Evolutionary conservation across 37 sponge, comb jelly and placozoan genomes (phyloP), one percentile per base, ranked within the genome.

Genomic region (Haliclona indistincta): DNA sequence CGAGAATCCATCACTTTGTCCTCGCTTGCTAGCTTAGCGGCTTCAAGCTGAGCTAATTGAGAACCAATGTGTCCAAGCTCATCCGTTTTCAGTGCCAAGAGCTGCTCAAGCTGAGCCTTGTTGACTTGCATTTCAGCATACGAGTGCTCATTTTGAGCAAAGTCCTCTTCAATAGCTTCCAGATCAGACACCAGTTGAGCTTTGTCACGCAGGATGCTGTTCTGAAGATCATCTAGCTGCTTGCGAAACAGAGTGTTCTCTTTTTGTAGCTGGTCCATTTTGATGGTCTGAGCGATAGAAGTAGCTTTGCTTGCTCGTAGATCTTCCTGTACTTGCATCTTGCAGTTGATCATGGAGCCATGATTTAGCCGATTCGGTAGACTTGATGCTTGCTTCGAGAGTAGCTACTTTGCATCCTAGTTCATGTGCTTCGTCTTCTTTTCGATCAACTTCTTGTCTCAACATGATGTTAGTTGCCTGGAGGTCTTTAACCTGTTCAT

Each of bases 101-200:
- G 54, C n/a, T 73, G 65, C 38, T 79, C 70, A 5, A 89, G 47
- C 38, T 74, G 68, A 10, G 36, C 52, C 56, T 58, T 78, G 47
- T 79, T 75, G 10, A 74, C 61, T 19, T 68, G 61, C 35, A 89
- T 41, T 11, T 53, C 33, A 13, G 54, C 70, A 30, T 69, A 83
- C 0, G 70, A 68, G 39, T 79, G 76, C 29, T 89, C 89, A 32
- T 63, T 41, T 20, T 84, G 84, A 28, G 75, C 70, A 23, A 84
- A 75, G 54, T 79, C 84, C 13, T 84, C 89, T 62, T 89, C 84
- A 25, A 89, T 89, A 2, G 61, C 80, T 43, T 89, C 89, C 38
- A 89, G 68, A 41, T 83, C 67, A 45, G 60, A 75, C 47, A 89
- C 89, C 38, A 89, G 68, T 26, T 53, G 34, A 1, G 79, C 85